phyloP scores from a whole-genome alignment of 1,140 invertebrate genomes.

The Atta texana region DNA sequence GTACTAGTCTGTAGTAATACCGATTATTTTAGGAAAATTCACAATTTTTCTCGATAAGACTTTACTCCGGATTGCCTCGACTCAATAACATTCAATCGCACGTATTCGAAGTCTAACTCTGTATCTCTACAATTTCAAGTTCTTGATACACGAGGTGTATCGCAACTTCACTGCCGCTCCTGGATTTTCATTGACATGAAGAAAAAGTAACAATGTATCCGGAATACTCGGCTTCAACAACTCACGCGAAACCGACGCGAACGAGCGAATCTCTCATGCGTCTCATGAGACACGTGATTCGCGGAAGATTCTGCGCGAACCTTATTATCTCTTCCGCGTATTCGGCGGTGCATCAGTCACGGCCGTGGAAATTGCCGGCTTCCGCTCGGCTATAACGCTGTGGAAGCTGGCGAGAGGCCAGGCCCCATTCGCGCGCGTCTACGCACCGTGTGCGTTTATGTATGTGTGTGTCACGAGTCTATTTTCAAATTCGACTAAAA shows the following conservation, averaged over 20 bases:
- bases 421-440: neutral
- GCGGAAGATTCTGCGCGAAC: slow-evolving; percentile 40
- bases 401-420: slow-evolving; percentile 61
- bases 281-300: slow-evolving; percentile 47
- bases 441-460: neutral
- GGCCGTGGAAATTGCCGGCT: slow-evolving; percentile 58
- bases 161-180: neutral
- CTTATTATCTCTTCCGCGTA: slow-evolving; percentile 58
- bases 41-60: neutral
- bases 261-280: slow-evolving; percentile 1
- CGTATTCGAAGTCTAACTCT: neutral
- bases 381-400: slow-evolving; percentile 41
- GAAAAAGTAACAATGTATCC: neutral
- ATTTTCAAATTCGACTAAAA: slow-evolving; percentile 67
- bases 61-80: neutral
- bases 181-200: slow-evolving; percentile 34
- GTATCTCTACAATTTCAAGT: neutral
- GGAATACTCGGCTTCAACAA: slow-evolving; percentile 2
- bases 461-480: slow-evolving; percentile 52
- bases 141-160: neutral
- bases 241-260: slow-evolving; percentile 29
- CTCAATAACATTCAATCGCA: neutral
- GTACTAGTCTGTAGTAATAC: neutral
- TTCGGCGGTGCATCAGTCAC: slow-evolving; percentile 60
- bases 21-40: neutral